Conservation (phyloP, 1,140 invertebrate species). For the Solenopsis fugax region DNA sequence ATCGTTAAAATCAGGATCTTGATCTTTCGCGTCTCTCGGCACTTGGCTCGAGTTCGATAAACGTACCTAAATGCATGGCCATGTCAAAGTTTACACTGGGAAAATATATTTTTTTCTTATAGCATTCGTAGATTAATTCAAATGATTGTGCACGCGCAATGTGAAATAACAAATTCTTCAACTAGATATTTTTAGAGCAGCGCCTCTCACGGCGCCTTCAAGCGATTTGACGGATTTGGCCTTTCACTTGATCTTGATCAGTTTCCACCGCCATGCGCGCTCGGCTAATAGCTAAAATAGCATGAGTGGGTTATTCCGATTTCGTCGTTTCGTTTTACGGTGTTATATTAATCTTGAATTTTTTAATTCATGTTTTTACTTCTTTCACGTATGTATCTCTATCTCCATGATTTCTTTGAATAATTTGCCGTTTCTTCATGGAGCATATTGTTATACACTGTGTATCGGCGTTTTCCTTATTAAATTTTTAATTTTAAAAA, state of each 20-base stretch:
- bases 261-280: neutral
- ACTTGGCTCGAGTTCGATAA: neutral
- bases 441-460: neutral
- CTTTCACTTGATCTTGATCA: conserved; percentile 73
- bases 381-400: neutral
- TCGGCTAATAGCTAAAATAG: neutral
- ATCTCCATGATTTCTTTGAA: neutral
- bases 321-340: neutral
- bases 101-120: neutral
- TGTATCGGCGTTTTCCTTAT: neutral
- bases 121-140: neutral
- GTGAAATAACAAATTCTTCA: neutral
- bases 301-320: neutral
- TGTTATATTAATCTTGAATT: neutral
- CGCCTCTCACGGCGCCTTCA: conserved; percentile 46
- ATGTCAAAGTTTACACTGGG: neutral
- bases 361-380: neutral
- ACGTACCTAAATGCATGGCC: neutral
- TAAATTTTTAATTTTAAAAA: neutral
- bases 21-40: neutral
- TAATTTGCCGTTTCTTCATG: neutral
- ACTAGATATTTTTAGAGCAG: conserved; percentile 62
- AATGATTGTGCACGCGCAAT: neutral
- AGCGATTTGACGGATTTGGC: conserved; percentile 55
- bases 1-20: neutral